Evolutionary conservation across 2,888 invertebrate genomes (phyloP).

Genomic region (Sclerodermus sp.): DNA sequence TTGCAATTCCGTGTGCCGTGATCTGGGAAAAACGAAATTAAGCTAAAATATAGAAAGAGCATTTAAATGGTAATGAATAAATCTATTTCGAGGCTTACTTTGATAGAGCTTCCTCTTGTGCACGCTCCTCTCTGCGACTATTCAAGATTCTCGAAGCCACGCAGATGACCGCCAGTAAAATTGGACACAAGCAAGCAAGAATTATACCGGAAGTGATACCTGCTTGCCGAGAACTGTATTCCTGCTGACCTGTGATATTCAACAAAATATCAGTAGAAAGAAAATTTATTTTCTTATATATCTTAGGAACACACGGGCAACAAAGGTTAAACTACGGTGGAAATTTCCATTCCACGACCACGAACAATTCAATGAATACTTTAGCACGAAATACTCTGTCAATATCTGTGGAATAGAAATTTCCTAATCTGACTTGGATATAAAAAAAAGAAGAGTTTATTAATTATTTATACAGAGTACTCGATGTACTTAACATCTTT

Average conservation of each 20-base stretch:
- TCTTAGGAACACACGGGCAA: background rate
- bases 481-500: background rate
- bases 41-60: background rate
- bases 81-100: constrained; percentile 33
- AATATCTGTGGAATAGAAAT: constrained; percentile 58
- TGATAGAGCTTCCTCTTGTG: constrained; percentile 57
- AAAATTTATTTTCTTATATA: background rate
- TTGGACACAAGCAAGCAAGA: constrained; percentile 74
- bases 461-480: constrained; percentile 22
- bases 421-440: constrained; percentile 34
- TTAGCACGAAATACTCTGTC: background rate
- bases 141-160: constrained; percentile 67
- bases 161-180: constrained; percentile 71
- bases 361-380: background rate
- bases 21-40: constrained; percentile 23
- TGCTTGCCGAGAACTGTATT: constrained; percentile 75
- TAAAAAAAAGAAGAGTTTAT: constrained; percentile 29
- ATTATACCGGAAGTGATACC: constrained; percentile 79
- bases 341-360: constrained; percentile 59
- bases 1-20: constrained; percentile 38
- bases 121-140: constrained; percentile 60
- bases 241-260: constrained; percentile 69
- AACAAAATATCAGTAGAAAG: background rate
- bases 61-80: background rate
- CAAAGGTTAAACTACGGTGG: constrained; percentile 34